Evolutionary conservation across 2,888 invertebrate genomes (phyloP).

Genomic region (Dinocampus coccinellae): DNA sequence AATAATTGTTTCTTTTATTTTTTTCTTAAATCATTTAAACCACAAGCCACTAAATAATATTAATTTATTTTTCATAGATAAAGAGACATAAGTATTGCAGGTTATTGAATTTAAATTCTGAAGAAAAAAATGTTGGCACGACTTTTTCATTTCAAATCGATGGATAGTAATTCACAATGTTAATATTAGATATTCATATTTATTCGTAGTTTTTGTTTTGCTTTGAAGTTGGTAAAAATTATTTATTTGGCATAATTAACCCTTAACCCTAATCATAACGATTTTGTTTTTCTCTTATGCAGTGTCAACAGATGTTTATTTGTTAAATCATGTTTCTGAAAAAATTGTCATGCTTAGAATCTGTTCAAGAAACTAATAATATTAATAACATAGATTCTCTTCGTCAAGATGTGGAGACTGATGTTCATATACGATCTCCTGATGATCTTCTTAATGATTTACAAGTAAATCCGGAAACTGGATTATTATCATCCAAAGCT

Average conservation of each 20-base stretch:
- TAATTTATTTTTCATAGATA: too few species aligned
- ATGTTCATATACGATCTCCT: slow-evolving; percentile 47
- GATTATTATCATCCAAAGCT: slow-evolving; percentile 74
- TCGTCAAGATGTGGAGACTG: slow-evolving; percentile 49
- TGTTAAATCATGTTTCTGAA: not conserved
- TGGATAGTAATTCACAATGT: too few species aligned
- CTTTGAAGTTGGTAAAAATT: too few species aligned
- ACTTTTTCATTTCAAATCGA: too few species aligned
- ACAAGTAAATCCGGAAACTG: slow-evolving; percentile 58
- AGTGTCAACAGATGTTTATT: not conserved
- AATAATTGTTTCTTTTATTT: not conserved
- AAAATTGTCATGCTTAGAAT: not conserved
- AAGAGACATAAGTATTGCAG: too few species aligned
- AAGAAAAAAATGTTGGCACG: too few species aligned
- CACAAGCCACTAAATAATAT: too few species aligned
- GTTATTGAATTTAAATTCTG: too few species aligned
- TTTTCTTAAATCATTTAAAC: not conserved
- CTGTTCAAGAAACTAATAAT: not conserved
- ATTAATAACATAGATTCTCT: not conserved
- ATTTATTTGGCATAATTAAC: too few species aligned
- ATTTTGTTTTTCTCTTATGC: not conserved
- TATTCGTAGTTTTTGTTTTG: too few species aligned
- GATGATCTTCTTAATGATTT: slow-evolving; percentile 46
- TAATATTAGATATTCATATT: too few species aligned
- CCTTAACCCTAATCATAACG: not conserved